Evolutionary conservation across 2,113 vertebrate species (phyloP), one percentile per base, ranked within the genome.

Genomic region (Notothenia rossii): DNA sequence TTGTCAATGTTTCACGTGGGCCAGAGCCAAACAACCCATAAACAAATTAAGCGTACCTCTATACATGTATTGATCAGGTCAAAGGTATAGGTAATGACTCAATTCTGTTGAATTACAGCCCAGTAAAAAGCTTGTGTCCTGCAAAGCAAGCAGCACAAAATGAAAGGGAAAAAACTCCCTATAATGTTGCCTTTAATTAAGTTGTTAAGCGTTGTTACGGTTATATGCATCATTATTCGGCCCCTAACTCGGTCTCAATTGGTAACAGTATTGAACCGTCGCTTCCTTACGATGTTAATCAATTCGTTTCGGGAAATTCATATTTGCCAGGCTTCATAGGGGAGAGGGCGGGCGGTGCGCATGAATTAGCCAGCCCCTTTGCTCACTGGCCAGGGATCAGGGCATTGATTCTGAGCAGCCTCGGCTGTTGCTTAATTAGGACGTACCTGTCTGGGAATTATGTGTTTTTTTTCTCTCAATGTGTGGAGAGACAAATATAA

Each of bases 101-200:
- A 88, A 93, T 94, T 93, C 90, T 91, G 91, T 91, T 96, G 95
- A 96, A 89, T 95, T 95, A 95, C 92, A 91, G 89, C 89, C 88
- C 82, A 81, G 89, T 92, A 56, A 83, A 86, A 89, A 94, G 91
- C 90, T 91, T 89, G 88, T 88, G 92, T 94, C 88, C 81, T 89
- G 87, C 86, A 87, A 90, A 90, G 22, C 29, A 65, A 33, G 17
- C 58, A 65, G 59, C 12, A 51, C 29, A 73, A 64, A 72, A 71
- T 1, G 7, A 40, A 64, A 15, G 36, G 83, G 88, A 83, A 74
- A 90, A 89, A 84, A 75, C 85, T 92, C 92, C 89, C 91, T 94
- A 94, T 96, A 96, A 96, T 93, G 92, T 90, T 86, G 87, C 93
- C 92, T 94, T 95, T 96, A 96, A 97, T 97, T 95, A 97, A 96